Evolutionary conservation across 2,888 invertebrate species (phyloP), one percentile per base, ranked within the genome.

Genomic region (Scaptomyza tumidula): DNA sequence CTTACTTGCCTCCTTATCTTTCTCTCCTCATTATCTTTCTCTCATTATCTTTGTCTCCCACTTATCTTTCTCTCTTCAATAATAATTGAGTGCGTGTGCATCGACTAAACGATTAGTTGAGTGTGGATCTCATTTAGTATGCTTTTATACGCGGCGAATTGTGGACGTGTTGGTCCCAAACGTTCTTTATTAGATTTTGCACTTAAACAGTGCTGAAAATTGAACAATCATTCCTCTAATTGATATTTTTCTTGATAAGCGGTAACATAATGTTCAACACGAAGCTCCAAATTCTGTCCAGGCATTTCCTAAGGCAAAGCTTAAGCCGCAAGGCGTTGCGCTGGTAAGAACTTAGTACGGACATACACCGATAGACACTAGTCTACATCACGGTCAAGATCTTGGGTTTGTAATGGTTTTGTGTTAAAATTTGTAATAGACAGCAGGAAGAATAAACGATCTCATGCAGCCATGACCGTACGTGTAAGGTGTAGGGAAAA

Each of bases 221-320:
- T n/a, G n/a, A n/a, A n/a, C n/a, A n/a, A n/a, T n/a, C n/a, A n/a
- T n/a, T n/a, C n/a, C n/a, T n/a, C n/a, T n/a, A n/a, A n/a, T n/a
- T n/a, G n/a, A n/a, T n/a, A n/a, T n/a, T n/a, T n/a, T n/a, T 19
- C 19, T 19, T 19, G 19, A 19, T 39, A 29, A 16, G 11, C 14
- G 54, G 35, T 6, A 43, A 31, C 7, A 62, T 44, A 5, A 83
- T 75, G 78, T 61, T 83, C 6, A 71, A 57, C 60, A 59, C 61
- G 31, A 71, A 69, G 39, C 43, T 81, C 31, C 67, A 80, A 48
- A 61, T 48, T 27, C 6, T 77, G 16, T 60, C 75, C n/a, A 57
- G 45, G 11, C 56, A 70, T 45, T 11, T 77, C 41, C 53, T 77
- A 0, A 57, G 45, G 37, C 71, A 78, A 41, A 46, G 48, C 41